Percentiles rank a stretch among this genome's conserved stretches.
Conservation (phyloP, 2,888 invertebrate species). For the Blomia tropicalis region DNA sequence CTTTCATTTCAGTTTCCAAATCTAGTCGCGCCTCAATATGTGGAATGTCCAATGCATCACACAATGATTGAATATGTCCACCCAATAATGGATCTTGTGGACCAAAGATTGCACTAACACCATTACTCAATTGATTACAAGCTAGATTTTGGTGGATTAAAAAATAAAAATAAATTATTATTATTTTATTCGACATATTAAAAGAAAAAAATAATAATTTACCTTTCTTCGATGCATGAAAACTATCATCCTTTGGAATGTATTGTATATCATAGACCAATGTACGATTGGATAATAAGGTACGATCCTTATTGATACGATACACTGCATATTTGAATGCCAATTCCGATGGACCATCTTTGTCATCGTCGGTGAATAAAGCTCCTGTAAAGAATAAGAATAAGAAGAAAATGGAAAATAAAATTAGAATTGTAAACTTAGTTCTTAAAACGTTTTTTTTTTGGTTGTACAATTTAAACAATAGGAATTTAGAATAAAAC, state of each 20-base stretch:
- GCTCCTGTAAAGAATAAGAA: slow-evolving; percentile 59
- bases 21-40: slow-evolving; percentile 58
- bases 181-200: too few relatives aligned
- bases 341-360: slow-evolving; percentile 65
- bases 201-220: slow-evolving; percentile 31
- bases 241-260: slow-evolving; percentile 70
- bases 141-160: slow-evolving; percentile 46
- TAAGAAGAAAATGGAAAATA: too few relatives aligned
- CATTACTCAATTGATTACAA: slow-evolving; percentile 59
- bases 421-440: too few relatives aligned
- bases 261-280: slow-evolving; percentile 80
- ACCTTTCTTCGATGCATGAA: slow-evolving; percentile 68
- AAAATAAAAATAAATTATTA: not conserved
- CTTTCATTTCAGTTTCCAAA: slow-evolving; percentile 40
- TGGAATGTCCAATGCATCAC: slow-evolving; percentile 69
- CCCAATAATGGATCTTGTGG: slow-evolving; percentile 69
- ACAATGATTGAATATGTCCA: slow-evolving; percentile 65
- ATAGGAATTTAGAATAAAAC: too few relatives aligned
- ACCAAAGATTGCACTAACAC: slow-evolving; percentile 72
- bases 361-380: slow-evolving; percentile 74
- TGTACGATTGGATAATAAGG: slow-evolving; percentile 63
- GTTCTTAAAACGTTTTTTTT: too few relatives aligned
- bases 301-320: slow-evolving; percentile 71
- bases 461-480: too few relatives aligned
- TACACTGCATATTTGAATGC: slow-evolving; percentile 92